A percentile compares a stretch with the other conserved stretches of the same genome.
Conservation (phyloP, 2,113 vertebrate genomes). For the Hemiscyllium ocellatum region DNA sequence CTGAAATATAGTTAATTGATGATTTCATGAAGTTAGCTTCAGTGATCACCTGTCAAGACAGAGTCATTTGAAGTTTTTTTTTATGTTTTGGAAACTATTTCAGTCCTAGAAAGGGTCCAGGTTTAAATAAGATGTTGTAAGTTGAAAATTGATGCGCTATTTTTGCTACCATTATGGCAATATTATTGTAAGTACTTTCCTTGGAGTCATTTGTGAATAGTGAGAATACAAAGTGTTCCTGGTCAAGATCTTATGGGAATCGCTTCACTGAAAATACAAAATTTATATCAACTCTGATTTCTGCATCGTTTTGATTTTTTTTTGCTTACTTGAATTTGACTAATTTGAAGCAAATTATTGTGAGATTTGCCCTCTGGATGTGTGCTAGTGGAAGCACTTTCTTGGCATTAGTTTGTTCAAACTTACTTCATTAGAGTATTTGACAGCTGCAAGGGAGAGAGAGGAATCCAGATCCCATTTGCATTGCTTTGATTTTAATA, state of each 20-base stretch:
- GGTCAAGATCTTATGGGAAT: neutral
- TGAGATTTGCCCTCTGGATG: neutral
- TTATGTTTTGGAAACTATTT: too few species aligned
- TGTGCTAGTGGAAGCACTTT: neutral
- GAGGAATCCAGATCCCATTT: neutral
- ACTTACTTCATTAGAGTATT: neutral
- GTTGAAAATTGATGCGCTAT: too few species aligned
- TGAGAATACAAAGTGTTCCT: neutral
- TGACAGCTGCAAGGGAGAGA: neutral
- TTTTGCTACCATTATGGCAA: neutral
- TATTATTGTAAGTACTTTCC: neutral
- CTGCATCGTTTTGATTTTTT: neutral
- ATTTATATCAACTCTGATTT: conserved; percentile 15
- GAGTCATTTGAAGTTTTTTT: too few species aligned
- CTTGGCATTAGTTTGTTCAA: neutral
- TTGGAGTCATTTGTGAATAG: neutral
- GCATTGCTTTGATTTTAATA: neutral
- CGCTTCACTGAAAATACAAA: neutral
- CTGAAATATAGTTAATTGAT: too few species aligned
- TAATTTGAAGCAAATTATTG: neutral
- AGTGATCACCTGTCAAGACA: too few species aligned
- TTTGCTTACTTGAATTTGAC: neutral
- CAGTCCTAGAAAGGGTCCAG: too few species aligned
- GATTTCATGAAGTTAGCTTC: too few species aligned
- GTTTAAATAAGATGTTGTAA: too few species aligned